Base-by-base conservation (phyloP, 37 sponge, comb jelly and placozoan genomes). In the Diacarnus erythraeanus region DNA sequence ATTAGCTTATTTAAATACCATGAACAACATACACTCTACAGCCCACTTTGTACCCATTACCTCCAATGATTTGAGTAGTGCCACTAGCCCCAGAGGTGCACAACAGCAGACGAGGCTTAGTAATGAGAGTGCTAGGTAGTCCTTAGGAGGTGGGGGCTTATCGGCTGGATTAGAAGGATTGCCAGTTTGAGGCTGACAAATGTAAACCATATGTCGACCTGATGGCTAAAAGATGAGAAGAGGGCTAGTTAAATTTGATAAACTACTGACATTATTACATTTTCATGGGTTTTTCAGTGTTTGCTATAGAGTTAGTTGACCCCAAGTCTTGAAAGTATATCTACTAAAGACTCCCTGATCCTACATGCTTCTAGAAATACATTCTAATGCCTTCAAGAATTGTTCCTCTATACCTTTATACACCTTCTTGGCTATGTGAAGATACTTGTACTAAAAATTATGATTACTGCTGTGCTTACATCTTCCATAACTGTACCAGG, bases 161-260 rank as follows among this genome's bases (percentile, higher is more conserved):
- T 41, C 29, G 1, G 33, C 30, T 25, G 27, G 34, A 2, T 3
- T 27, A 3, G 54, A 54, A 5, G 15, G 59, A 72, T n/a, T 26
- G 0, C 12, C 12, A 6, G 35, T 3, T 8, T 44, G 36, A 40
- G 64, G 47, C 22, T 82, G 74, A 41, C 82, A 39, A 29, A 84
- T 84, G 71, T 60, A 76, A 42, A 84, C 84, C 77, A 77, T 69
- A 71, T 84, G 84, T n/a, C 58, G 77, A 12, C 84, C 84, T 31
- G 76, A 30, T 34, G 84, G 61, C 84, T 84, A 71, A n/a, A n/a
- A n/a, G n/a, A n/a, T n/a, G n/a, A n/a, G n/a, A n/a, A n/a, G n/a
- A n/a, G n/a, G n/a, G n/a, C n/a, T n/a, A n/a, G n/a, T n/a, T n/a
- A n/a, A n/a, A n/a, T n/a, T n/a, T n/a, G n/a, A n/a, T n/a, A n/a